Evolutionary conservation across 2,888 invertebrate genomes (phyloP).

Genomic region (Julus scanicus): DNA sequence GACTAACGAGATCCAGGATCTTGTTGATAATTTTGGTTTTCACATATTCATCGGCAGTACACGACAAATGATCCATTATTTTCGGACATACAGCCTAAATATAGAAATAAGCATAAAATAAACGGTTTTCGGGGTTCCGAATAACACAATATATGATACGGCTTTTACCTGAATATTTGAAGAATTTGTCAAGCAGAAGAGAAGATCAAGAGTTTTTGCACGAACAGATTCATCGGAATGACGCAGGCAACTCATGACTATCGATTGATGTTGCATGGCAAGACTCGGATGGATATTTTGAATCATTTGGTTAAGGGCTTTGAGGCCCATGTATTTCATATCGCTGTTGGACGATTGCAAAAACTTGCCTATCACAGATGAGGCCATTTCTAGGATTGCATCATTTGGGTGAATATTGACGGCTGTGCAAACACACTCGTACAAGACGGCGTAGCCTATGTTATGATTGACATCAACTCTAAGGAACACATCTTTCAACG

Average conservation of each 20-base stretch:
- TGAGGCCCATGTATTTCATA: slow-evolving; percentile 64
- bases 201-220: slow-evolving; percentile 64
- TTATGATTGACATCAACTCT: slow-evolving; percentile 62
- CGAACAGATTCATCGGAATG: slow-evolving; percentile 64
- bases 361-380: slow-evolving; percentile 62
- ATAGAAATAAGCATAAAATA: not conserved
- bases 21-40: slow-evolving; percentile 34
- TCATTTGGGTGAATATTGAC: slow-evolving; percentile 61
- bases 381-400: slow-evolving; percentile 62
- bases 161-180: slow-evolving; percentile 63
- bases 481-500: slow-evolving; percentile 62
- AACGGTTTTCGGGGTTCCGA: not conserved
- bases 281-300: slow-evolving; percentile 61
- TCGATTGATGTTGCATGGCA: slow-evolving; percentile 63
- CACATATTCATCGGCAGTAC: slow-evolving; percentile 56
- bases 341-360: slow-evolving; percentile 62
- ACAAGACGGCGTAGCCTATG: slow-evolving; percentile 63
- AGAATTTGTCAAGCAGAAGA: slow-evolving; percentile 64
- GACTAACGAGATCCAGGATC: slow-evolving; percentile 48
- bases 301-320: slow-evolving; percentile 63
- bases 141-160: no score
- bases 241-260: slow-evolving; percentile 63
- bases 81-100: slow-evolving; percentile 61
- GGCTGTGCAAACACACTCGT: slow-evolving; percentile 64
- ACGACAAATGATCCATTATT: slow-evolving; percentile 62